phyloP scores from a whole-genome alignment of 2,113 vertebrate genomes.

The Crotalus helleri region DNA sequence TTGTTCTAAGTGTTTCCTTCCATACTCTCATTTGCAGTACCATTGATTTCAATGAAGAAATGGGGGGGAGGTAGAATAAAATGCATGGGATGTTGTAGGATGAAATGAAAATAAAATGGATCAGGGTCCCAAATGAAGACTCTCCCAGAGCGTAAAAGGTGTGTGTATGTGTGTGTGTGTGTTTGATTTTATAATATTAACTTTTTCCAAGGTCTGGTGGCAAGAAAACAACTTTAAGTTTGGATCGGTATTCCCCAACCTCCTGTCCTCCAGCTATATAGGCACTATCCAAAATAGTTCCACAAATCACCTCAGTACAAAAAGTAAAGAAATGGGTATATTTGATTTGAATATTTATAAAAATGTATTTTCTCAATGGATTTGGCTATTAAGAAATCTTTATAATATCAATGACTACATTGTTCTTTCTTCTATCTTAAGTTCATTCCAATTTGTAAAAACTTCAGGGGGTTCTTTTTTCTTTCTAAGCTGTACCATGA shows the following conservation, averaged over 20 bases:
- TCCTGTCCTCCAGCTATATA: not conserved
- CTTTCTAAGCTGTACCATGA: not conserved
- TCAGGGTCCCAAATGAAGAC: not conserved
- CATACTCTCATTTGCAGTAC: not conserved
- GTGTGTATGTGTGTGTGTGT: not conserved
- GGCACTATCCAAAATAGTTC: not conserved
- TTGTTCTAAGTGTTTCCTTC: not conserved
- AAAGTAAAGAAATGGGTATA: not conserved
- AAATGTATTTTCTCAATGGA: not conserved
- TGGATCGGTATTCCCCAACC: not conserved
- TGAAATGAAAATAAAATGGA: not conserved
- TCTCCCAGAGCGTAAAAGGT: not conserved
- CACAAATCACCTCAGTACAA: not conserved
- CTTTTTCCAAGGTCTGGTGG: not conserved
- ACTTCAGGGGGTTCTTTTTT: not conserved
- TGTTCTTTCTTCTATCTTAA: not conserved
- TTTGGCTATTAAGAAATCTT: not conserved
- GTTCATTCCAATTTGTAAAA: not conserved
- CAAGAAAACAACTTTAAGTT: not conserved
- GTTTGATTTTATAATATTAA: not conserved
- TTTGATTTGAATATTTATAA: not conserved
- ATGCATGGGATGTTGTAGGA: not conserved
- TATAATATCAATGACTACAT: not conserved
- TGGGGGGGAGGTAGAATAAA: accelerated
- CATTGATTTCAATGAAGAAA: not conserved